Evolutionary conservation across 2,113 vertebrate genomes (phyloP).

Genomic region (Laticauda laticaudata): DNA sequence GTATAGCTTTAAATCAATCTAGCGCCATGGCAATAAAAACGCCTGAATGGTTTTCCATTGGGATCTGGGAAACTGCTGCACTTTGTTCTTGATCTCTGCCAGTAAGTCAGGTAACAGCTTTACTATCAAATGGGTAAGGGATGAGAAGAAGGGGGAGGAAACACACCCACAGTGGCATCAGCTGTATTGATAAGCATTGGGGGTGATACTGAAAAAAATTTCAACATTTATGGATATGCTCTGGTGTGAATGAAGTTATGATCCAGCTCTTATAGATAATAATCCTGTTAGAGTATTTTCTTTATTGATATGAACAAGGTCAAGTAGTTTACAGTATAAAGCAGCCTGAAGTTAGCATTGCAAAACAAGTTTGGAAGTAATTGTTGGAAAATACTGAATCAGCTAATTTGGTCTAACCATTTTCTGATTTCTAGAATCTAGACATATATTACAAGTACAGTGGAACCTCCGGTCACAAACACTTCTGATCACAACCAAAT

Average conservation of each 20-base stretch:
- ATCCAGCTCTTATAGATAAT: not conserved
- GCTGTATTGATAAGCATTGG: constrained; percentile 55
- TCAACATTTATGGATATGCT: constrained; percentile 48
- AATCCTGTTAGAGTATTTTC: not conserved
- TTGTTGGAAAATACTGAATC: not conserved
- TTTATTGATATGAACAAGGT: not conserved
- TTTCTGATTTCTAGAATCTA: not conserved
- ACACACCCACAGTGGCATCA: constrained; percentile 41
- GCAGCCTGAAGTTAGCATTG: not conserved
- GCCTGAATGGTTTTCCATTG: not conserved
- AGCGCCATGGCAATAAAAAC: constrained; percentile 51
- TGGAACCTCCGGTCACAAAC: too few relatives aligned
- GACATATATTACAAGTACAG: not conserved
- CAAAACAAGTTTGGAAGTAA: not conserved
- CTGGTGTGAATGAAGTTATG: constrained; percentile 5
- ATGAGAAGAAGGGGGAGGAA: constrained; percentile 46
- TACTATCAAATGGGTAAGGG: constrained; percentile 39
- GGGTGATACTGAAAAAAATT: constrained; percentile 40
- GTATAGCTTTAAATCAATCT: constrained; percentile 49
- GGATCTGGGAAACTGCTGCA: constrained; percentile 15
- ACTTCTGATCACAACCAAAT: too few relatives aligned
- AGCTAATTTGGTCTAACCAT: not conserved
- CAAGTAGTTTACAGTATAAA: not conserved
- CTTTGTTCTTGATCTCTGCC: constrained; percentile 53
- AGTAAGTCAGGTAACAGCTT: constrained; percentile 55